Base-by-base conservation (phyloP, 2,888 invertebrate species). In the Actias luna region DNA sequence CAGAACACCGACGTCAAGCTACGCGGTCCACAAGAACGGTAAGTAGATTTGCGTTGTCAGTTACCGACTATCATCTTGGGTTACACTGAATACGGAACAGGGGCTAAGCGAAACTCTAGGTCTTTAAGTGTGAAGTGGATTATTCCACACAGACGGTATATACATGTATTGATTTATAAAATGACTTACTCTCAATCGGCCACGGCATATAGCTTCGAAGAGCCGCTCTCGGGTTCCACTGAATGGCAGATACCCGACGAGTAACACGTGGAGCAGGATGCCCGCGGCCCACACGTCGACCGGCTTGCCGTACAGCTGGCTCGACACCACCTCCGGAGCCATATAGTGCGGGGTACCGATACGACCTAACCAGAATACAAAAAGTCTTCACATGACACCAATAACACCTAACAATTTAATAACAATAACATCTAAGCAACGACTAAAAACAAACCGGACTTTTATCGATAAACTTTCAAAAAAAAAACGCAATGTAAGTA, bases 211-310 rank as follows among this genome's bases (percentile, higher is more conserved):
- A 61, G 97, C 96, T 82, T 99, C 98, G 82, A 98, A 97, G 70
- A 99, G 94, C 73, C 99, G 94, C 77, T 99, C 97, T 69, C 97
- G 97, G 64, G 98, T 98, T 59, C 99, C 99, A 71, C 97, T 95
- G 85, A 99, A 99, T 14, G 99, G 99, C 75, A 99, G 94, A 64
- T 97, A 96, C 5, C 99, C 99, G 58, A 98, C 97, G 46, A 99
- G 94, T 55, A 99, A 94, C 22, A 99, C 96, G 86, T 99, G 99
- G 57, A 99, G 93, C 75, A 99, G 94, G 62, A 99, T 97, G 12
- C 99, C 99, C 33, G 98, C 98, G 36, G 98, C 97, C 99, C 99
- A 99, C 65, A 99, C 97, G 88, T 99, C 99, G 69, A 98, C 98
- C 0, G 98, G 96, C 85, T 99, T 99, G 42, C 97, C 97, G 91